These are phyloP conservation scores for Hetaerina titia DNA, from an alignment of 2,888 invertebrate species.

Conservation along the genomic window DNA sequence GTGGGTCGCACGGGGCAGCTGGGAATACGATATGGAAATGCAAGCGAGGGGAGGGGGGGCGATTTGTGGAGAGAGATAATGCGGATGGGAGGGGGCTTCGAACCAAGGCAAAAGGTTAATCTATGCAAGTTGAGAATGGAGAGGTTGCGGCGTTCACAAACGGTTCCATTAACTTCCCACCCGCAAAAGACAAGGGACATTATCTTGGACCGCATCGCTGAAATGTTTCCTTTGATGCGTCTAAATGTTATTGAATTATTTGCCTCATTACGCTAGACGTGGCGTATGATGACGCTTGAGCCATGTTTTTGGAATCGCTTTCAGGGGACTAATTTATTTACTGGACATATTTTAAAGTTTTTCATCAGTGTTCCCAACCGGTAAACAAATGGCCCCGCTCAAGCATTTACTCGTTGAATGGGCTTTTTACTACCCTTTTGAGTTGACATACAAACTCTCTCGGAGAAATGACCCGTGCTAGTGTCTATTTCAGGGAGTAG, in stretches of 20 bases:
- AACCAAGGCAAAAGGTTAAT: conserved; percentile 32
- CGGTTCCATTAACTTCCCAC: conserved; percentile 9
- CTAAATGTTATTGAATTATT: conserved; percentile 27
- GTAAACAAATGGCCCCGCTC: no score
- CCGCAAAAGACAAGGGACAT: conserved; percentile 18
- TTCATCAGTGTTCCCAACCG: no score
- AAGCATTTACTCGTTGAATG: no score
- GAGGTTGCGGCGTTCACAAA: conserved; percentile 25
- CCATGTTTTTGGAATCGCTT: no score
- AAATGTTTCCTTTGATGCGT: conserved; percentile 15
- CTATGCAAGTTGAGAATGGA: conserved; percentile 21
- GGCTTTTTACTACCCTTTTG: no score
- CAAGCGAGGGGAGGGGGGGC: neutral
- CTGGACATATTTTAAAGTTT: no score
- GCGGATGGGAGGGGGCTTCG: neutral
- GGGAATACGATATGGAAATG: conserved; percentile 14
- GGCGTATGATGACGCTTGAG: neutral
- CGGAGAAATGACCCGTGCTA: no score
- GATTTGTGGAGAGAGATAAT: conserved; percentile 28
- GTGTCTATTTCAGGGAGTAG: no score
- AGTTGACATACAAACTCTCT: no score
- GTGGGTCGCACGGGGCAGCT: neutral
- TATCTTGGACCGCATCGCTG: conserved; percentile 35
- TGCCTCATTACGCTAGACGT: neutral
- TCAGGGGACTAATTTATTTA: no score